Base-by-base conservation (phyloP, 2,113 vertebrate species). In the Lepus timidus region DNA sequence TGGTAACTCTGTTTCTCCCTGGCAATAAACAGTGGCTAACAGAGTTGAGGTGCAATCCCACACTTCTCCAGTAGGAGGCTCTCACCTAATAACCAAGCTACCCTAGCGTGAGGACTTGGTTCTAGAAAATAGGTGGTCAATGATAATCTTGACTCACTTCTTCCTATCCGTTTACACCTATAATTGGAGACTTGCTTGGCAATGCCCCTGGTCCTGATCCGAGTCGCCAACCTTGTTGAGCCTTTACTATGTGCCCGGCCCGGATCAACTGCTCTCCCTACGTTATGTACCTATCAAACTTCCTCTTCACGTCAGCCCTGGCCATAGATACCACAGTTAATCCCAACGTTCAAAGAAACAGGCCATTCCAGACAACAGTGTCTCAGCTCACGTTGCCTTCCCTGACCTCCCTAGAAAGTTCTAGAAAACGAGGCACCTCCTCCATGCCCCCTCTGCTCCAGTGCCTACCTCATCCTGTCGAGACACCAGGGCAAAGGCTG, bases 291-390 rank as follows among this genome's bases (percentile, higher is more conserved):
- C 44, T 44, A 44, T 44, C 44, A 6, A n/a, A 4, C 70, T 92
- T 70, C 61, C 13, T 93, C 52, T 90, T 64, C 62, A 25, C 9
- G 0, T 20, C 51, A 81, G 29, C 51, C 0, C 20, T 25, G 16
- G 51, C 68, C 49, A 27, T 11, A 29, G 25, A 27, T 12, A 23
- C 39, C 33, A 3, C n/a, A 3, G 20, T 75, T 49, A 64, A 17
- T 68, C n/a, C 39, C 65, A 3, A 36, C 70, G 89, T 85, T 87
- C 93, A 79, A 65, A 67, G 96, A 90, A 81, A 52, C 11, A 89
- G 6, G 67, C 51, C 22, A 44, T 55, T 64, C 81, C 16, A 44
- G 71, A 70, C 93, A 81, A 61, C 55, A 8, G 0, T 20, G 33
- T 58, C 75, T 82, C 10, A 5, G 73, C 19, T 70, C 23, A 3